Conservation (phyloP, 2,888 invertebrate genomes). For the Mythimna loreyi region DNA sequence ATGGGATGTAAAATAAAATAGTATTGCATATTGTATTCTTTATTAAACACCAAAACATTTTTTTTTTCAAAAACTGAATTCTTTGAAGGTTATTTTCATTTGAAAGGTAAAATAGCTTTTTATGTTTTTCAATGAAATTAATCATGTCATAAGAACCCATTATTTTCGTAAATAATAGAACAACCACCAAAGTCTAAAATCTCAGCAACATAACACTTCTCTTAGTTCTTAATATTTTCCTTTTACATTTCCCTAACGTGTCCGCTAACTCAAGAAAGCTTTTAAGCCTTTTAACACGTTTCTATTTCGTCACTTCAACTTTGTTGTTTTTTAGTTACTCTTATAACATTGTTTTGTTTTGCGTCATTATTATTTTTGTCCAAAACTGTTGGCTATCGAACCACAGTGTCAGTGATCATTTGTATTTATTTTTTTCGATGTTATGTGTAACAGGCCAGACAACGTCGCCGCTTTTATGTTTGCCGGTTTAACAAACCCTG, state of each 20-base stretch:
- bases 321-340: slow-evolving; percentile 39
- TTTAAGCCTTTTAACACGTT: slow-evolving; percentile 66
- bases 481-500: slow-evolving; percentile 52
- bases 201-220: slow-evolving; percentile 32
- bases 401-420: slow-evolving; percentile 31
- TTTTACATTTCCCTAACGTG: slow-evolving; percentile 63
- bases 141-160: neutral
- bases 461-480: slow-evolving; percentile 54
- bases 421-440: slow-evolving; percentile 61
- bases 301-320: slow-evolving; percentile 51
- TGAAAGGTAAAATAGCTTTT: too few relatives aligned
- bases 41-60: too few relatives aligned
- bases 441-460: slow-evolving; percentile 60
- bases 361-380: slow-evolving; percentile 20
- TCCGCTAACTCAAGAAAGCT: slow-evolving; percentile 65
- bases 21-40: too few relatives aligned
- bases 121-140: too few relatives aligned
- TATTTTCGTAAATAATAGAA: neutral
- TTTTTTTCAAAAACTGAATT: too few relatives aligned
- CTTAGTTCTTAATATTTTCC: slow-evolving; percentile 63
- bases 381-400: slow-evolving; percentile 10
- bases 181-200: slow-evolving; percentile 25
- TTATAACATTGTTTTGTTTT: neutral
- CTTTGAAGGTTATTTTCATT: too few relatives aligned
- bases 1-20: neutral